A percentile compares a stretch with the other conserved stretches of the same genome.
phyloP scores from a whole-genome alignment of 2,797 vertebrate genomes.

The Mus spretus region DNA sequence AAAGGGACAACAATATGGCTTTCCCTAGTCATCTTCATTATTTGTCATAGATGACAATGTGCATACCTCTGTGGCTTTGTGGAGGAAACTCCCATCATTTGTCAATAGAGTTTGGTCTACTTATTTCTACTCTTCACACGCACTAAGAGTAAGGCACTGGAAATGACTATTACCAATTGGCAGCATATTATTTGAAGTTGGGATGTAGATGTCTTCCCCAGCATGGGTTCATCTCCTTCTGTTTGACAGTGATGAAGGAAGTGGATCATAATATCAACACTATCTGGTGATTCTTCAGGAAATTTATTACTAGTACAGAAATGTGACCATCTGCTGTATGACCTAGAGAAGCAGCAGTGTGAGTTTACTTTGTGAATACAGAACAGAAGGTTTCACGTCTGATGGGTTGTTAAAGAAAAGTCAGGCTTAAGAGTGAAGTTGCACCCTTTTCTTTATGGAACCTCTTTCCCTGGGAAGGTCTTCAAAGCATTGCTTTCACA shows the following conservation, averaged over 20 bases:
- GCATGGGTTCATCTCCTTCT: slow-evolving; percentile 55
- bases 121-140: slow-evolving; percentile 41
- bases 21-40: slow-evolving; percentile 56
- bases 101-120: neutral
- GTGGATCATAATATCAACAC: slow-evolving; percentile 43
- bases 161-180: slow-evolving; percentile 44
- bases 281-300: slow-evolving; percentile 40
- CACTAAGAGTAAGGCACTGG: slow-evolving; percentile 55
- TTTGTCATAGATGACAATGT: slow-evolving; percentile 64
- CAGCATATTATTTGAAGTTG: slow-evolving; percentile 37
- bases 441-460: neutral
- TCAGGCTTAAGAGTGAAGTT: slow-evolving; percentile 19
- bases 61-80: slow-evolving; percentile 52
- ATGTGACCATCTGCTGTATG: slow-evolving; percentile 55
- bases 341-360: slow-evolving; percentile 3
- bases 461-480: neutral
- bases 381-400: slow-evolving; percentile 56
- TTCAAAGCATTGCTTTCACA: neutral
- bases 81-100: slow-evolving; percentile 48
- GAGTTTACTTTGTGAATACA: slow-evolving; percentile 58
- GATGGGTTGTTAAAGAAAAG: slow-evolving; percentile 7
- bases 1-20: neutral
- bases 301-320: slow-evolving; percentile 64
- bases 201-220: neutral
- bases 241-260: slow-evolving; percentile 72